These are phyloP conservation scores for Catocala fraxini DNA, from an alignment of 2,888 invertebrate genomes.

Conservation along the genomic window DNA sequence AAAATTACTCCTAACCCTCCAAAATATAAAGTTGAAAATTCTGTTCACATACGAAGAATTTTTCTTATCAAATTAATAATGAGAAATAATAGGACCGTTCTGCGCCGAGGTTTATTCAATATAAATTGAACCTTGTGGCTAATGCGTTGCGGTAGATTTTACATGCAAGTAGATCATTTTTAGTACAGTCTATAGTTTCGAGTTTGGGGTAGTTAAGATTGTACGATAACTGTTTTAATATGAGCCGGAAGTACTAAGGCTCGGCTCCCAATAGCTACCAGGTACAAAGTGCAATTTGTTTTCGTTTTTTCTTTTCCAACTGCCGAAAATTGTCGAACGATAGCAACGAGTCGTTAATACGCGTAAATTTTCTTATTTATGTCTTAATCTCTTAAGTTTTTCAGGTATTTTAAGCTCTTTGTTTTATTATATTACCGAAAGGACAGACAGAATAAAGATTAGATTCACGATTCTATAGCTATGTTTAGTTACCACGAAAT, in stretches of 20 bases:
- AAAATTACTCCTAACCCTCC: conserved; percentile 43
- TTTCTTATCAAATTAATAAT: conserved; percentile 85
- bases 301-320: conserved; percentile 58
- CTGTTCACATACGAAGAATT: conserved; percentile 57
- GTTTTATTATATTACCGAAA: no score
- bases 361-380: no score
- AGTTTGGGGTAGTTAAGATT: conserved; percentile 85
- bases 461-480: no score
- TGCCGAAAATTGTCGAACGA: conserved; percentile 30
- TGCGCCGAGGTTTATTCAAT: conserved; percentile 27
- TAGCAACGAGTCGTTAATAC: conserved; percentile 20
- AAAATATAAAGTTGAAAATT: conserved; percentile 60
- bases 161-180: conserved; percentile 80
- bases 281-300: conserved; percentile 78
- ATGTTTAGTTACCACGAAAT: no score
- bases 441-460: no score
- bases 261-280: conserved; percentile 65
- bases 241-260: conserved; percentile 80
- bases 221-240: conserved; percentile 85
- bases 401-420: no score
- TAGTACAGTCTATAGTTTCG: conserved; percentile 79
- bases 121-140: conserved; percentile 53
- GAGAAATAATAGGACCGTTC: conserved; percentile 74
- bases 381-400: no score
- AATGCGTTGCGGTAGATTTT: conserved; percentile 60